A percentile compares a stretch with the other conserved stretches of the same genome.
Conservation (phyloP, 2,113 vertebrate genomes). For the Bagarius yarrelli region DNA sequence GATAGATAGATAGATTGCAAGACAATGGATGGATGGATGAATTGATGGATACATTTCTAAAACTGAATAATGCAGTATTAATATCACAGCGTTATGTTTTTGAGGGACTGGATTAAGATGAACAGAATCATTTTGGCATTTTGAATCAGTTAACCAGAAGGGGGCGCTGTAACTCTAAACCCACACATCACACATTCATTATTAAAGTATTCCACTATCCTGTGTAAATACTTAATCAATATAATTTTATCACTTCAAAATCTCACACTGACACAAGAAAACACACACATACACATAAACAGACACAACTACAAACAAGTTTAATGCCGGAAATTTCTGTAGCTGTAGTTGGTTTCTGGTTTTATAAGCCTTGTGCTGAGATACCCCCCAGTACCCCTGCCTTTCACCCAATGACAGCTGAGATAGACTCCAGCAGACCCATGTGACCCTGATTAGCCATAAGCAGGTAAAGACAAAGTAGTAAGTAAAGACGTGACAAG, state of each 20-base stretch:
- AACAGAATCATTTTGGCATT: background rate
- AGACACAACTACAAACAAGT: too few species aligned
- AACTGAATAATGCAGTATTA: background rate
- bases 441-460: too few species aligned
- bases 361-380: background rate
- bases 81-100: background rate
- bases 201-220: background rate
- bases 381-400: too few species aligned
- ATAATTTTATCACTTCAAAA: conserved; percentile 12
- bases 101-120: background rate
- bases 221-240: background rate
- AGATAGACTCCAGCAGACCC: too few species aligned
- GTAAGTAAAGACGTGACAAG: too few species aligned
- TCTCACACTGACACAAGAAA: background rate
- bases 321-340: background rate
- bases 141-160: background rate
- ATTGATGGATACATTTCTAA: background rate
- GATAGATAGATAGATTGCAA: background rate
- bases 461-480: too few species aligned
- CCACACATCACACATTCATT: too few species aligned
- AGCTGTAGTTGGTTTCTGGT: background rate
- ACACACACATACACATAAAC: background rate
- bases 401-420: too few species aligned
- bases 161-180: background rate
- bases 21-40: background rate